These are phyloP conservation scores for Dicrurus megarhynchus DNA, from an alignment of 2,113 vertebrate genomes.

Conservation along the genomic window DNA sequence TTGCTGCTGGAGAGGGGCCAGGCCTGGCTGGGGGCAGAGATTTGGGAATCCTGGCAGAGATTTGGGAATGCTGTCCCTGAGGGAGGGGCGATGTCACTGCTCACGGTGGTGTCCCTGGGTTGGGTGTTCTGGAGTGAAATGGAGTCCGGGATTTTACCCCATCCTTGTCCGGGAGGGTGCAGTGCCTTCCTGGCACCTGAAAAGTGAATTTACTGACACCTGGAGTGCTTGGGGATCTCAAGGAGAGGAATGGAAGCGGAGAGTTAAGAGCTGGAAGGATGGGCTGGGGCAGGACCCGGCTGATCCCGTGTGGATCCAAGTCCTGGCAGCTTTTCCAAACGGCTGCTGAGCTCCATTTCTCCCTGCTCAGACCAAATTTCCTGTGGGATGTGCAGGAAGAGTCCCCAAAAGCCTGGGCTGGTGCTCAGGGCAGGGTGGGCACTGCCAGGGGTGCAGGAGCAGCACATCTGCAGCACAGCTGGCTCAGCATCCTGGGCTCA, in stretches of 20 bases:
- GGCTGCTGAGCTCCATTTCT: background rate
- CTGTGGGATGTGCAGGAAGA: fast-evolving
- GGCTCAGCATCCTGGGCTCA: fast-evolving
- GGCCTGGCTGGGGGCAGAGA: background rate
- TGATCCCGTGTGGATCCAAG: background rate
- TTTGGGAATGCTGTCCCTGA: background rate
- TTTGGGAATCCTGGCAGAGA: background rate
- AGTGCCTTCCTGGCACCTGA: fast-evolving
- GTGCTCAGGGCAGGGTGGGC: background rate
- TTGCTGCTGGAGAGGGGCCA: background rate
- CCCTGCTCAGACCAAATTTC: background rate
- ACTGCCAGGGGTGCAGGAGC: background rate
- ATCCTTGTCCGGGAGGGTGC: fast-evolving
- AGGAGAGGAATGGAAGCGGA: background rate
- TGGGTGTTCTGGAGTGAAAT: fast-evolving
- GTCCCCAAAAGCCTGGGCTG: fast-evolving
- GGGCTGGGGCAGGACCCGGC: background rate
- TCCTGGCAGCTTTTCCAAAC: background rate
- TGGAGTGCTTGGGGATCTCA: background rate
- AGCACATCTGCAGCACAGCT: background rate
- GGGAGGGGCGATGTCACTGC: too few relatives aligned
- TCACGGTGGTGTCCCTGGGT: fast-evolving
- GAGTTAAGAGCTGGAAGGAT: background rate
- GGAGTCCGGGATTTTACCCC: fast-evolving
- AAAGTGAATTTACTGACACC: fast-evolving